Evolutionary conservation across 2,113 vertebrate genomes (phyloP).

Genomic region (Bucco capensis): DNA sequence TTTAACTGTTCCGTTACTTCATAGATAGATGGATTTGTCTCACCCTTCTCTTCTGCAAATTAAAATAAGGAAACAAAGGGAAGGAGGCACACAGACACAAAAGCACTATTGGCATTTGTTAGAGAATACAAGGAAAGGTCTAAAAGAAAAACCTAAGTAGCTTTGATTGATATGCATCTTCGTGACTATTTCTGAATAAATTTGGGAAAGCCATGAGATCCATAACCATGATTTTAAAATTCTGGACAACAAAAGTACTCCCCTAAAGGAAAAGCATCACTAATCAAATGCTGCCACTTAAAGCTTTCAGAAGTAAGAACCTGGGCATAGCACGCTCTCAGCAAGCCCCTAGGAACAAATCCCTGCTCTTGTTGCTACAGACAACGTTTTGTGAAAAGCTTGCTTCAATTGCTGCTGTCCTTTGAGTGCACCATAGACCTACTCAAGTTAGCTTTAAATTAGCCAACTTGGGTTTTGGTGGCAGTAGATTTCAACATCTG

Average conservation of each 20-base stretch:
- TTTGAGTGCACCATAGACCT: not conserved
- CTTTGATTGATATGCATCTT: not conserved
- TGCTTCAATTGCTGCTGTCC: not conserved
- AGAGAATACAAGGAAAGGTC: not conserved
- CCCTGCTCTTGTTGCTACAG: not conserved
- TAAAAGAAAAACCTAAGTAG: not conserved
- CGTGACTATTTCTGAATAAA: not conserved
- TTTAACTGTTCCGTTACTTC: not conserved
- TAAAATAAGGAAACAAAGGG: not conserved
- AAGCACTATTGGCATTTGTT: not conserved
- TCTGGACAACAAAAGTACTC: not conserved
- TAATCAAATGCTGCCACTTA: not conserved
- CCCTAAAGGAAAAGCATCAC: not conserved
- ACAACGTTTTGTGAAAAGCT: not conserved
- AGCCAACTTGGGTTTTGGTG: not conserved
- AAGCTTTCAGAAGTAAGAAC: not conserved
- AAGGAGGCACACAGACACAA: not conserved
- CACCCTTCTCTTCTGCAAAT: not conserved
- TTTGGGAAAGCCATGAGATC: not conserved
- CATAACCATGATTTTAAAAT: not conserved
- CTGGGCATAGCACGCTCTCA: not conserved
- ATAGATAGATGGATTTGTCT: not conserved
- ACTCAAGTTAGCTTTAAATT: not conserved
- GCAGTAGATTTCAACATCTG: not conserved
- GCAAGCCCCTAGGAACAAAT: not conserved